Conservation (phyloP, 1,140 invertebrate species). For the Cotesia chilonis region DNA sequence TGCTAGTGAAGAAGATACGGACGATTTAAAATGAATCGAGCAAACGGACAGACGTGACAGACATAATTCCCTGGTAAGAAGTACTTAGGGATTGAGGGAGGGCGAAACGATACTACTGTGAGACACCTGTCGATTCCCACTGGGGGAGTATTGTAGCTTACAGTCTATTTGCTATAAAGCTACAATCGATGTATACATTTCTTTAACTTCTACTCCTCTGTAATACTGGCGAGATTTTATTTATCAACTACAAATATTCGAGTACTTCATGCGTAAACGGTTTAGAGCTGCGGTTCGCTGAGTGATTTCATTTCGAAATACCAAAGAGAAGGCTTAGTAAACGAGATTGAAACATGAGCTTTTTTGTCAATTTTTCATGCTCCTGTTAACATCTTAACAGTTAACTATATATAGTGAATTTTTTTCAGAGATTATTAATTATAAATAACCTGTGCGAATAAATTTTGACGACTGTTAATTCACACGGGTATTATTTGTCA, state of each 20-base stretch:
- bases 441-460: neutral
- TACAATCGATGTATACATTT: constrained; percentile 25
- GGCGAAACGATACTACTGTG: constrained; percentile 36
- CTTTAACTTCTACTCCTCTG: neutral
- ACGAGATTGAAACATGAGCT: neutral
- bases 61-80: constrained; percentile 60
- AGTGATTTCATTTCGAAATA: too few relatives aligned
- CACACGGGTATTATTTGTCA: neutral
- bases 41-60: constrained; percentile 61
- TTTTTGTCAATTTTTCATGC: too few relatives aligned
- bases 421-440: too few relatives aligned
- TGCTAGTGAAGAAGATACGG: constrained; percentile 43
- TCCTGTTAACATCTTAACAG: too few relatives aligned
- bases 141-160: constrained; percentile 50
- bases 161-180: constrained; percentile 30
- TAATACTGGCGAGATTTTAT: neutral
- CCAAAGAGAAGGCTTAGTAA: neutral
- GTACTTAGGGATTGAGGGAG: constrained; percentile 47
- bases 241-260: neutral
- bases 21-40: constrained; percentile 57
- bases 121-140: constrained; percentile 60
- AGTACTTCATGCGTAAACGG: neutral
- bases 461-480: constrained; percentile 1
- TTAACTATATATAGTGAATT: too few relatives aligned
- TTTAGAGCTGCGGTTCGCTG: too few relatives aligned